Evolutionary conservation across 2,113 vertebrate species (phyloP).

Genomic region (Scalopus aquaticus): DNA sequence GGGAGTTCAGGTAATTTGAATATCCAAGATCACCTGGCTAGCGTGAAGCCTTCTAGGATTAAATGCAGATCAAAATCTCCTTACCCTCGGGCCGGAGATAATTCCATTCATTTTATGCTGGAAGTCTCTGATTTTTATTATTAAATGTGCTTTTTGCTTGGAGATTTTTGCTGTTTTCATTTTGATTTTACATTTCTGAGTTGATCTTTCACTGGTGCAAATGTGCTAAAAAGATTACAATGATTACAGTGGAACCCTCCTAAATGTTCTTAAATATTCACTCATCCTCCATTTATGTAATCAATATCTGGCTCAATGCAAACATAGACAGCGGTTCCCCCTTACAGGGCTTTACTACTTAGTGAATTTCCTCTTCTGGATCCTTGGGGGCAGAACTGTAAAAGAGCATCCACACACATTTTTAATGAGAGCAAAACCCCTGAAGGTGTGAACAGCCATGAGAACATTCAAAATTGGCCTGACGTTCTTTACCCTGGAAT

Average conservation of each 20-base stretch:
- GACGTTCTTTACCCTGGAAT: not conserved
- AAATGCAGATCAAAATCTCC: not conserved
- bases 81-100: conserved; percentile 5
- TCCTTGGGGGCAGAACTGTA: conserved; percentile 30
- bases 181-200: conserved; percentile 55
- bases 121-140: conserved; percentile 5
- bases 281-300: conserved; percentile 17
- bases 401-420: not conserved
- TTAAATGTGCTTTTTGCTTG: conserved; percentile 40
- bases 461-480: not conserved
- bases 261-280: not conserved
- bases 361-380: conserved; percentile 58
- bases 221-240: conserved; percentile 18
- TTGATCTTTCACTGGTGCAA: conserved; percentile 39
- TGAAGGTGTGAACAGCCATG: not conserved
- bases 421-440: not conserved
- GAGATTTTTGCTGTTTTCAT: conserved; percentile 43
- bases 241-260: not conserved
- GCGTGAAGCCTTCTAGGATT: conserved; percentile 23
- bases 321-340: conserved; percentile 34
- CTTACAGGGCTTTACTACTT: conserved; percentile 44
- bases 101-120: not conserved
- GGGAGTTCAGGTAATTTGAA: conserved; percentile 18
- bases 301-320: conserved; percentile 45
- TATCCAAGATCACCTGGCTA: not conserved